These are phyloP conservation scores for Pardosa pseudoannulata DNA, from an alignment of 2,888 invertebrate genomes.

Conservation along the genomic window DNA sequence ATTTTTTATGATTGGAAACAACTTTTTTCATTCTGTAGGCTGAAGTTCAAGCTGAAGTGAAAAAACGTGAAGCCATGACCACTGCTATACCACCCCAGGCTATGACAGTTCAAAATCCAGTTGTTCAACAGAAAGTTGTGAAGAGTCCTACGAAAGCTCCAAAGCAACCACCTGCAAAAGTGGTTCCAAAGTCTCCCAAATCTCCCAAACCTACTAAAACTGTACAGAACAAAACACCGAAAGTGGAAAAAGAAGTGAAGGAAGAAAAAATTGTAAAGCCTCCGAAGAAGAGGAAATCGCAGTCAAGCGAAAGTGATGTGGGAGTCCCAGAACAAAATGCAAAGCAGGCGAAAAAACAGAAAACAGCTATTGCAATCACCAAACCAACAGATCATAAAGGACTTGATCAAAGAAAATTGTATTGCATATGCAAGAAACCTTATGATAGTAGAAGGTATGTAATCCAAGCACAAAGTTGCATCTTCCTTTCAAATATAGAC, in stretches of 20 bases:
- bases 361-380: slow-evolving; percentile 59
- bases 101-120: slow-evolving; percentile 35
- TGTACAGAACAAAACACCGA: slow-evolving; percentile 16
- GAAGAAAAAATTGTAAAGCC: slow-evolving; percentile 56
- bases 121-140: slow-evolving; percentile 24
- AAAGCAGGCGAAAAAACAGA: slow-evolving; percentile 68
- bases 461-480: no score
- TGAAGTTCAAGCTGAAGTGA: slow-evolving; percentile 72
- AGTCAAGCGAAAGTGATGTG: slow-evolving; percentile 70
- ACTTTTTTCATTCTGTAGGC: no score
- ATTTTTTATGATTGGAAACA: no score
- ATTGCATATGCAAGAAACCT: slow-evolving; percentile 94
- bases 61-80: slow-evolving; percentile 59
- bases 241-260: slow-evolving; percentile 27
- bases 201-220: neutral
- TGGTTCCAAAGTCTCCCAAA: neutral
- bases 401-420: slow-evolving; percentile 76
- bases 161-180: slow-evolving; percentile 8
- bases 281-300: slow-evolving; percentile 73
- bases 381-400: slow-evolving; percentile 60
- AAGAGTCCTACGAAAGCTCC: slow-evolving; percentile 18
- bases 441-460: slow-evolving; percentile 94
- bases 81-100: slow-evolving; percentile 49
- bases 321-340: slow-evolving; percentile 33
- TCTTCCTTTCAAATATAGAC: no score